Evolutionary conservation across 2,888 invertebrate genomes (phyloP).

Genomic region (Eremobia ochroleuca): DNA sequence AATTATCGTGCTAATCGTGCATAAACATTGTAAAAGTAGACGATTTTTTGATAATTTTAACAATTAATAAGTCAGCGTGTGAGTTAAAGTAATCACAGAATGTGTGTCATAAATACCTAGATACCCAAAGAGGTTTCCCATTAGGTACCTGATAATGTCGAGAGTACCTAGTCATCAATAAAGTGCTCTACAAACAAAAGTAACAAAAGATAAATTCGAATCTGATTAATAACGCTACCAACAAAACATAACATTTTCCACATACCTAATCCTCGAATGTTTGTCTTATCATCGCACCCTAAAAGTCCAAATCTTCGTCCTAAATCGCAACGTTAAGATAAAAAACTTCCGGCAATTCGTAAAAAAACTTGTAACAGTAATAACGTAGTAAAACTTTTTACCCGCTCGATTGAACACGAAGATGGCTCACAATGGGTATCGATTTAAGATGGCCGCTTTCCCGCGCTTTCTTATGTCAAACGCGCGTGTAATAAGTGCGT

Average conservation of each 20-base stretch:
- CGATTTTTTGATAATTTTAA: too few relatives aligned
- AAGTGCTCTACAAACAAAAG: constrained; percentile 25
- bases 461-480: constrained; percentile 78
- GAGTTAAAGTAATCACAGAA: too few relatives aligned
- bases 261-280: constrained; percentile 39
- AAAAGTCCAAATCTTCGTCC: constrained; percentile 57
- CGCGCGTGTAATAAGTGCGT: constrained; percentile 65
- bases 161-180: constrained; percentile 16
- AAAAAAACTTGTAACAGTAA: constrained; percentile 65
- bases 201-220: constrained; percentile 11
- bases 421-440: constrained; percentile 74
- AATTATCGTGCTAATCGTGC: too few relatives aligned
- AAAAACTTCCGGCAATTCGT: constrained; percentile 70
- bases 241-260: constrained; percentile 34
- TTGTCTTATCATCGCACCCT: constrained; percentile 49
- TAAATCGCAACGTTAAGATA: constrained; percentile 67
- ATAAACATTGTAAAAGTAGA: too few relatives aligned
- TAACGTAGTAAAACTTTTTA: constrained; percentile 72
- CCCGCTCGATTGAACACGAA: constrained; percentile 74
- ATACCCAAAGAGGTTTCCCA: not conserved
- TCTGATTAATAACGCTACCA: constrained; percentile 36
- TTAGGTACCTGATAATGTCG: not conserved
- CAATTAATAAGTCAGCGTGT: too few relatives aligned
- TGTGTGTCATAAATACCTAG: not conserved
- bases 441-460: constrained; percentile 77